Conservation (phyloP, 2,888 invertebrate genomes). For the Zaprionus obscuricornis region DNA sequence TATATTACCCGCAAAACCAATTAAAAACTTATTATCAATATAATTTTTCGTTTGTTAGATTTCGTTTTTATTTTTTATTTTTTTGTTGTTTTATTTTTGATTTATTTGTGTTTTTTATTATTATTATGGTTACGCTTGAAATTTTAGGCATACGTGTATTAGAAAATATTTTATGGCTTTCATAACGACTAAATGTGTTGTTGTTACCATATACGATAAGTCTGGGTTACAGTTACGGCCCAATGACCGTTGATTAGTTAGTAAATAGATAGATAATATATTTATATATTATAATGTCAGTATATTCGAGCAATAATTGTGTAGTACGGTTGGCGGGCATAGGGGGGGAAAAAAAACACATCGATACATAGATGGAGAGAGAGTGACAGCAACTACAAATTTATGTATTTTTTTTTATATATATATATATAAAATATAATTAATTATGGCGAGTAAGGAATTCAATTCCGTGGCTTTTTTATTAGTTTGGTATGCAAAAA, state of each 20-base stretch:
- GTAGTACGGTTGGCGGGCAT: not conserved
- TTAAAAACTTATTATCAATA: conserved; percentile 31
- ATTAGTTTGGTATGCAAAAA: conserved; percentile 72
- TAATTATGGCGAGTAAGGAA: conserved; percentile 65
- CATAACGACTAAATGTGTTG: conserved; percentile 57
- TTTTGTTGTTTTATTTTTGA: conserved; percentile 10
- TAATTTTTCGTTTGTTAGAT: conserved; percentile 66
- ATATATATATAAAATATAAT: conserved; percentile 19
- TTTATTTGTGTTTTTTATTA: conserved; percentile 37
- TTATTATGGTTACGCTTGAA: conserved; percentile 47
- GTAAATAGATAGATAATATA: too few relatives aligned
- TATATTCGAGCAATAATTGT: conserved; percentile 31
- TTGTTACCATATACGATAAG: conserved; percentile 51
- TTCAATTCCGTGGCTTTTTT: conserved; percentile 69
- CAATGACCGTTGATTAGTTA: conserved; percentile 41
- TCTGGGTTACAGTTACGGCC: conserved; percentile 43
- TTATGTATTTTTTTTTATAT: conserved; percentile 5
- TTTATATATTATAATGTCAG: too few relatives aligned
- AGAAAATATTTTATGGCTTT: conserved; percentile 62
- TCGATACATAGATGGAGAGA: conserved; percentile 7
- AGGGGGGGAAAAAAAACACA: conserved; percentile 36
- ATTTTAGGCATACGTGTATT: conserved; percentile 32
- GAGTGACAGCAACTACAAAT: too few relatives aligned
- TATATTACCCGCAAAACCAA: conserved; percentile 26
- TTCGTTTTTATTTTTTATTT: conserved; percentile 58